Percentiles rank a stretch among this genome's conserved stretches.
Conservation (phyloP, 2,797 vertebrate species). For the Takifugu ocellatus region DNA sequence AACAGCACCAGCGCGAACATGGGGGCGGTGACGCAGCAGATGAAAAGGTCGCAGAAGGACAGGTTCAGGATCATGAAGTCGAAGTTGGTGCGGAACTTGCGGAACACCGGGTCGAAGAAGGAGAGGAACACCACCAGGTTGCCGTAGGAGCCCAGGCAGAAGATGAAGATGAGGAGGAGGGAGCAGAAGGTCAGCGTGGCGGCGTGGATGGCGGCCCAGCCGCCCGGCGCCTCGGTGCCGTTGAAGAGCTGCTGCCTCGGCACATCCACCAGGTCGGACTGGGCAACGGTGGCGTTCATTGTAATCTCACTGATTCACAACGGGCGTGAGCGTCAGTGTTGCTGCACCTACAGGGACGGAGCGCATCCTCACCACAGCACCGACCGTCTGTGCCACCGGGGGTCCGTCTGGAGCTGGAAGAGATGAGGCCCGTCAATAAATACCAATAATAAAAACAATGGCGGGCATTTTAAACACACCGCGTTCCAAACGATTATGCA, state of each 20-base stretch:
- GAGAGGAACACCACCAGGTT: slow-evolving; percentile 95
- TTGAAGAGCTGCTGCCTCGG: slow-evolving; percentile 66
- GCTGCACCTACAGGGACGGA: slow-evolving; percentile 31
- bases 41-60: slow-evolving; percentile 95
- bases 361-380: slow-evolving; percentile 21
- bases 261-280: slow-evolving; percentile 72
- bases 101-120: slow-evolving; percentile 93
- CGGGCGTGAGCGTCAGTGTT: slow-evolving; percentile 43
- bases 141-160: slow-evolving; percentile 93
- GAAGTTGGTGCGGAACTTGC: slow-evolving; percentile 96
- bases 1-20: slow-evolving; percentile 93
- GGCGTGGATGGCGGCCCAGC: slow-evolving; percentile 81
- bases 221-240: slow-evolving; percentile 54
- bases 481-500: too few species aligned
- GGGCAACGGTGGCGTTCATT: slow-evolving; percentile 83
- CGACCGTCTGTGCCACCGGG: slow-evolving; percentile 43
- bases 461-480: too few species aligned
- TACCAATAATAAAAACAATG: not conserved
- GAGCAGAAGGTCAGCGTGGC: slow-evolving; percentile 88
- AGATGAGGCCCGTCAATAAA: slow-evolving; percentile 28
- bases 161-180: slow-evolving; percentile 85
- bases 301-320: slow-evolving; percentile 53
- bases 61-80: slow-evolving; percentile 98
- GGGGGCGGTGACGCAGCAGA: slow-evolving; percentile 90
- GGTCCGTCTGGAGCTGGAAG: slow-evolving; percentile 38